Evolutionary conservation across 2,888 invertebrate species (phyloP).

Genomic region (Callyntrura sp.): DNA sequence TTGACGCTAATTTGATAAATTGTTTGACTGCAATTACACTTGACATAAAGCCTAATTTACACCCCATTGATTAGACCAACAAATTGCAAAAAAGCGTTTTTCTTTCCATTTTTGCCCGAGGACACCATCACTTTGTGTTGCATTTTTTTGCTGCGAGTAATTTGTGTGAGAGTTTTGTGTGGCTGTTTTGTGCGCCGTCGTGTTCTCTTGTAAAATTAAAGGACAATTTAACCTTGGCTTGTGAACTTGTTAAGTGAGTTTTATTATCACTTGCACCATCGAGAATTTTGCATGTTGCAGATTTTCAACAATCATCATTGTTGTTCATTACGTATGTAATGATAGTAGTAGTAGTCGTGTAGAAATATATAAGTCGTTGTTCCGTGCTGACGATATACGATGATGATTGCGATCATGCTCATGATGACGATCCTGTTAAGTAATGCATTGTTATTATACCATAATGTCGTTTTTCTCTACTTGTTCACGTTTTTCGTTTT

Average conservation of each 20-base stretch:
- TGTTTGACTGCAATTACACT: slow-evolving; percentile 39
- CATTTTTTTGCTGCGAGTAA: not conserved
- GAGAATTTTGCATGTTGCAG: not conserved
- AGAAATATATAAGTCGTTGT: not conserved
- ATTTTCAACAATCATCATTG: not conserved
- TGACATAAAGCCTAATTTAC: slow-evolving; percentile 50
- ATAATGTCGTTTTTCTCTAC: not conserved
- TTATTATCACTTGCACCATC: slow-evolving; percentile 18
- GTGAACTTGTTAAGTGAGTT: slow-evolving; percentile 33
- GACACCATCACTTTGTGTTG: not conserved
- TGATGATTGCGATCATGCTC: not conserved
- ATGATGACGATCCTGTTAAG: not conserved
- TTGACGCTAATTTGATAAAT: slow-evolving; percentile 52
- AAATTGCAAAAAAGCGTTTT: not conserved
- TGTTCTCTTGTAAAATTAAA: not conserved
- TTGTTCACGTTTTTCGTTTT: not conserved
- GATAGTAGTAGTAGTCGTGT: not conserved
- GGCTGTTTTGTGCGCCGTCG: not conserved
- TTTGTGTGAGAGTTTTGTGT: slow-evolving; percentile 25
- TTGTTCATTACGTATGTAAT: slow-evolving; percentile 1
- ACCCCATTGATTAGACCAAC: slow-evolving; percentile 33
- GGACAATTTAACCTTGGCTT: slow-evolving; percentile 25
- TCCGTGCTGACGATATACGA: not conserved
- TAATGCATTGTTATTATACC: not conserved
- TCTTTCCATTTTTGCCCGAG: not conserved